Evolutionary conservation across 2,888 invertebrate genomes (phyloP).

Genomic region (Chymomyza fuscimana): DNA sequence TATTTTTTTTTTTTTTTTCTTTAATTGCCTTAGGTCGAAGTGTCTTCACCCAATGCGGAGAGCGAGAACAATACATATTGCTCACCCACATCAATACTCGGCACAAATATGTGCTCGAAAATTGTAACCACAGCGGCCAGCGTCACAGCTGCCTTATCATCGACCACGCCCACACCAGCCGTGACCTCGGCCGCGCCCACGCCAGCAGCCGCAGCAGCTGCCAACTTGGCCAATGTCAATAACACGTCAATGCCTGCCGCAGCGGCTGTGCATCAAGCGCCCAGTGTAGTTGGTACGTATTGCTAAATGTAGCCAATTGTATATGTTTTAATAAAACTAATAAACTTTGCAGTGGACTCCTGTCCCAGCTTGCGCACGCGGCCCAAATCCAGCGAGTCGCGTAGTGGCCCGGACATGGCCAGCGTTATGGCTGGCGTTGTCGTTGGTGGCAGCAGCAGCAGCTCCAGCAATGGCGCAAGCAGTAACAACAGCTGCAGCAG

Average conservation of each 20-base stretch:
- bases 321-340: not conserved
- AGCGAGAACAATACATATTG: conserved; percentile 78
- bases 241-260: conserved; percentile 25
- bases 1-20: conserved; percentile 7
- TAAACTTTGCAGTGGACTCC: conserved; percentile 50
- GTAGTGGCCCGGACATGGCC: conserved; percentile 40
- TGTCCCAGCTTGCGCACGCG: conserved; percentile 68
- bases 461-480: conserved; percentile 45
- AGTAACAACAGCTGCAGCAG: conserved; percentile 56
- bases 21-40: conserved; percentile 75
- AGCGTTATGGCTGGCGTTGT: conserved; percentile 31
- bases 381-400: conserved; percentile 67
- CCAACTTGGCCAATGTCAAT: conserved; percentile 4
- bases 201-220: conserved; percentile 24
- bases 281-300: conserved; percentile 54
- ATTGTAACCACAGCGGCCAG: conserved; percentile 77
- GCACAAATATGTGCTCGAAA: conserved; percentile 80
- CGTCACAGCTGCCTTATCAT: conserved; percentile 75
- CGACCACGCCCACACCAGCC: conserved; percentile 65
- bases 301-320: not conserved
- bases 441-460: conserved; percentile 23
- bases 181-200: conserved; percentile 43
- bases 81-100: conserved; percentile 79
- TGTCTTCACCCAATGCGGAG: conserved; percentile 80
- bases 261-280: conserved; percentile 29